phyloP scores from a whole-genome alignment of 2,797 vertebrate species.

The Anniella stebbinsi region DNA sequence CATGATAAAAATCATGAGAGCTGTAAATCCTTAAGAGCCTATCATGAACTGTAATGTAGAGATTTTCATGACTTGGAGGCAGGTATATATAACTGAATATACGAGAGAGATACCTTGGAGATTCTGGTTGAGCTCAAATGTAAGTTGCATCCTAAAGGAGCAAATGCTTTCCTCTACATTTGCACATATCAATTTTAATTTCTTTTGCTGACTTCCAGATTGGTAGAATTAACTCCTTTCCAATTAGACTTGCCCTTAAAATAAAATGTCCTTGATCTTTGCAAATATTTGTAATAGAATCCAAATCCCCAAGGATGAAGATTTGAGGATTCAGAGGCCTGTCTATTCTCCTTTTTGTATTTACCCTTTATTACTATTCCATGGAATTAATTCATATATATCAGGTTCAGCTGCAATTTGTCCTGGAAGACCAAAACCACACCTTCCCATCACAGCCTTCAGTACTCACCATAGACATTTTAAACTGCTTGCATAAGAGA shows the following conservation, averaged over 20 bases:
- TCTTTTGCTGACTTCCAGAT: slow-evolving; percentile 54
- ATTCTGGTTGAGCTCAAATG: not conserved
- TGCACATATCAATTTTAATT: slow-evolving; percentile 61
- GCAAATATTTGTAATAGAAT: slow-evolving; percentile 69
- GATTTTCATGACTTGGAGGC: not conserved
- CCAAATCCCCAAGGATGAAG: slow-evolving; percentile 62
- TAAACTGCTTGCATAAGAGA: not conserved
- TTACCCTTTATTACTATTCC: slow-evolving; percentile 61
- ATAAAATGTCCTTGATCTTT: slow-evolving; percentile 70
- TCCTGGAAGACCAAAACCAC: slow-evolving; percentile 11
- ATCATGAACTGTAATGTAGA: not conserved
- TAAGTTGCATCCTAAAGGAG: slow-evolving; percentile 51
- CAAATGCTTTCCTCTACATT: slow-evolving; percentile 18
- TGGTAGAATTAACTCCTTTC: slow-evolving; percentile 65
- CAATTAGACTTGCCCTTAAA: slow-evolving; percentile 69
- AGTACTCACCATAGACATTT: not conserved
- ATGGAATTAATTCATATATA: slow-evolving; percentile 46
- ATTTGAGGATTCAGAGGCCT: slow-evolving; percentile 51
- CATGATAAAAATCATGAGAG: slow-evolving; percentile 9
- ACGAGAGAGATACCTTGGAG: slow-evolving; percentile 23
- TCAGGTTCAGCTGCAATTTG: slow-evolving; percentile 34
- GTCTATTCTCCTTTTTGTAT: slow-evolving; percentile 48
- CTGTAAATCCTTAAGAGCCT: slow-evolving; percentile 25
- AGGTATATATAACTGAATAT: not conserved
- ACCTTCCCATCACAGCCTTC: not conserved